A percentile compares a stretch with the other conserved stretches of the same genome.
Conservation (phyloP, 2,113 vertebrate species). For the Thunnus maccoyii region DNA sequence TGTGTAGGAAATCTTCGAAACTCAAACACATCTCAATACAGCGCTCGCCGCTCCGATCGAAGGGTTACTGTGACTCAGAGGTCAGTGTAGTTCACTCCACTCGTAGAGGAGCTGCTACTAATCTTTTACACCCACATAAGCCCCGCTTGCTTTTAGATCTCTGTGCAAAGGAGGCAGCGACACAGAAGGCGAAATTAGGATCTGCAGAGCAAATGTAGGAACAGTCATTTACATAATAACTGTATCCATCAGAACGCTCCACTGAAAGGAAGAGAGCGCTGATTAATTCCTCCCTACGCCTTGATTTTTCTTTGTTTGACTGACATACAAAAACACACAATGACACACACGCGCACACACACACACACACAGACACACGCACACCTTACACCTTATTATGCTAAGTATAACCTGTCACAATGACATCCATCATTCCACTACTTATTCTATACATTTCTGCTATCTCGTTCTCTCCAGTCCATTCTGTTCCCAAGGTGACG, state of each 20-base stretch:
- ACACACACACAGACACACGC: conserved; percentile 20
- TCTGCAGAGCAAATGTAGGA: conserved; percentile 53
- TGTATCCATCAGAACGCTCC: conserved; percentile 54
- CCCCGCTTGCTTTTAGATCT: conserved; percentile 55
- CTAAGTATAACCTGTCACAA: conserved; percentile 45
- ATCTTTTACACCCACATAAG: conserved; percentile 65
- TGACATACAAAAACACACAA: conserved; percentile 10
- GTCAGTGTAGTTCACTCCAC: conserved; percentile 65
- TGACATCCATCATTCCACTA: conserved; percentile 50
- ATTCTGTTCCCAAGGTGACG: conserved; percentile 69
- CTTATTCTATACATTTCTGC: conserved; percentile 45
- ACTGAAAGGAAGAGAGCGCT: conserved; percentile 43
- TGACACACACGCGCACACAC: conserved; percentile 11
- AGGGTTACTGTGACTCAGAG: conserved; percentile 68
- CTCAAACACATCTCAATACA: conserved; percentile 9
- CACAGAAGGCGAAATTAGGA: conserved; percentile 59
- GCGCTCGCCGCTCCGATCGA: conserved; percentile 8
- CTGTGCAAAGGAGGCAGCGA: conserved; percentile 40
- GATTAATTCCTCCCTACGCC: conserved; percentile 56
- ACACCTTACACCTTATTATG: conserved; percentile 42
- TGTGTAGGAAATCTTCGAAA: conserved; percentile 21
- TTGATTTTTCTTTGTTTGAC: conserved; percentile 67
- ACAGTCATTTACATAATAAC: conserved; percentile 69
- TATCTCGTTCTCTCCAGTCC: conserved; percentile 11
- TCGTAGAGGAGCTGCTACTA: conserved; percentile 57